Conservation (phyloP, 2,113 vertebrate genomes). For the Rhipidura dahli region DNA sequence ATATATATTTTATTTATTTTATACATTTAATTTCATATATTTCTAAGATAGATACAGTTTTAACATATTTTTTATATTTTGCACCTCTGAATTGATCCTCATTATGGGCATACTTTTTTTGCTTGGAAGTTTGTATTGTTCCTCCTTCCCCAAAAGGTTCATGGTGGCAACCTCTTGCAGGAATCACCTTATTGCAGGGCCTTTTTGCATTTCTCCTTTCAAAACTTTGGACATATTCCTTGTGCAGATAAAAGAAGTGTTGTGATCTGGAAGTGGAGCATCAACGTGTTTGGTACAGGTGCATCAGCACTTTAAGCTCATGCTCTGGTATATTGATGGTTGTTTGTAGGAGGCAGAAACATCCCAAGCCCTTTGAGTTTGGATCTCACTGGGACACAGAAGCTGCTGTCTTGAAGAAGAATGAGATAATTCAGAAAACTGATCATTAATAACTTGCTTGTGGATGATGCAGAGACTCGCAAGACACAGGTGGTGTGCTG, state of each 20-base stretch:
- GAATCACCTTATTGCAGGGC: neutral
- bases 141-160: neutral
- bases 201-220: neutral
- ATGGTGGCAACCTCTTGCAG: fast-evolving
- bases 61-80: neutral
- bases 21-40: neutral
- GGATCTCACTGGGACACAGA: neutral
- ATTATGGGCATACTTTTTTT: neutral
- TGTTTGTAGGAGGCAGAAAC: neutral
- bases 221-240: neutral
- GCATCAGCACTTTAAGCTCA: neutral
- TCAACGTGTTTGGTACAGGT: neutral
- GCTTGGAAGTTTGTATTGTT: neutral
- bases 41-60: neutral
- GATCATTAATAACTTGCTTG: neutral
- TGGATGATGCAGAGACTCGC: neutral
- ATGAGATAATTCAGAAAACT: neutral
- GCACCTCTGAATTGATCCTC: neutral
- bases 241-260: neutral
- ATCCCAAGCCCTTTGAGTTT: neutral
- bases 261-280: neutral
- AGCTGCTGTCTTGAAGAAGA: neutral
- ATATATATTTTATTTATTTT: neutral
- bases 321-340: neutral
- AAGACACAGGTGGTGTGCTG: neutral